phyloP scores from a whole-genome alignment of 2,113 vertebrate genomes.

The Ursus arctos region DNA sequence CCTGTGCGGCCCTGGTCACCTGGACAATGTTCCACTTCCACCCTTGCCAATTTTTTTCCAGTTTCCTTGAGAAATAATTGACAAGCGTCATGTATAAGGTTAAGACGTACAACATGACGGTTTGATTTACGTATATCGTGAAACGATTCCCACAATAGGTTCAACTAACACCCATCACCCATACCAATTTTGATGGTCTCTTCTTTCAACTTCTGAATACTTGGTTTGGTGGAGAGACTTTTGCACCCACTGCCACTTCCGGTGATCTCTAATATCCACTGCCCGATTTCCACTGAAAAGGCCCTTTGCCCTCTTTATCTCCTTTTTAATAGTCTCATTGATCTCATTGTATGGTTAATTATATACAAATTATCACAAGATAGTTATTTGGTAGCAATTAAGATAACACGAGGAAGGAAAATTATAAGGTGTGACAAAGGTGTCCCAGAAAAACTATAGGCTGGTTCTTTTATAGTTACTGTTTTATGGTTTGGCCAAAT shows the following conservation, averaged over 20 bases:
- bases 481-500: background rate
- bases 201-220: background rate
- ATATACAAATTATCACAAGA: background rate
- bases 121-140: background rate
- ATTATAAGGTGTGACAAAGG: background rate
- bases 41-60: background rate
- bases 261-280: background rate
- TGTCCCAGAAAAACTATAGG: background rate
- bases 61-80: background rate
- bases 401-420: background rate
- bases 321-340: background rate
- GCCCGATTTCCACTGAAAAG: background rate
- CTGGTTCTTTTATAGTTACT: background rate
- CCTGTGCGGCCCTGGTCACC: background rate
- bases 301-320: background rate
- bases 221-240: background rate
- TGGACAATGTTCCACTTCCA: background rate
- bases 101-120: background rate
- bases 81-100: background rate
- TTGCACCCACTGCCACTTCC: background rate
- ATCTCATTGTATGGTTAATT: background rate
- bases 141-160: background rate
- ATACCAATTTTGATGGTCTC: background rate
- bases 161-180: background rate
- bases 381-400: constrained; percentile 6